Conservation (phyloP, 2,113 vertebrate genomes). For the Agapornis roseicollis region DNA sequence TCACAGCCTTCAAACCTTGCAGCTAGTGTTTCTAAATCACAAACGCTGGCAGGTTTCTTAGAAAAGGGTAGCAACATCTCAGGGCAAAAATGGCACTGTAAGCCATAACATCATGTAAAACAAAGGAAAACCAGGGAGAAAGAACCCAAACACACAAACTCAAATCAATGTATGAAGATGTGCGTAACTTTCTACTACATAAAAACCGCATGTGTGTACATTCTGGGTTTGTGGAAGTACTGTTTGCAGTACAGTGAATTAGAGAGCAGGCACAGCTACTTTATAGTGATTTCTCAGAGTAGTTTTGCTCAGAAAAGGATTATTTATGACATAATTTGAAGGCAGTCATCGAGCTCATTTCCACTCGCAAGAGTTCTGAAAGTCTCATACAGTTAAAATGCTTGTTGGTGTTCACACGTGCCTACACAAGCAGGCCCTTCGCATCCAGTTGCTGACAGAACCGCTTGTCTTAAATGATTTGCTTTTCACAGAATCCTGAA, state of each 20-base stretch:
- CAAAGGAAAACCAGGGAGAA: neutral
- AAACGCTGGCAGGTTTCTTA: neutral
- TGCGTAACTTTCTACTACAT: neutral
- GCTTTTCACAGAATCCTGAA: neutral
- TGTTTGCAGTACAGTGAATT: neutral
- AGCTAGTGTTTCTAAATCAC: neutral
- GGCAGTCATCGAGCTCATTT: neutral
- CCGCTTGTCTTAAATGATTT: neutral
- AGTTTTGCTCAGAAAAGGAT: neutral
- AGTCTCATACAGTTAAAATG: neutral
- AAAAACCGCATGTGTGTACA: neutral
- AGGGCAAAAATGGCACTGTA: neutral
- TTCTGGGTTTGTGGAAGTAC: neutral
- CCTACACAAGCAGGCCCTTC: no score
- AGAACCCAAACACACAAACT: no score
- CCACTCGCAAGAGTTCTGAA: neutral
- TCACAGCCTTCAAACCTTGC: neutral
- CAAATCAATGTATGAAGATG: neutral
- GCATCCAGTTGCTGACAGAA: neutral
- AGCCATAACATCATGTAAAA: neutral
- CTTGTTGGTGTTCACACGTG: neutral
- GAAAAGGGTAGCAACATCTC: neutral
- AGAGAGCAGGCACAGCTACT: neutral
- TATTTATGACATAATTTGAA: neutral
- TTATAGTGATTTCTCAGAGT: neutral